These are phyloP conservation scores for Poeciliopsis occidentalis DNA, from an alignment of 2,113 vertebrate species.

Conservation along the genomic window DNA sequence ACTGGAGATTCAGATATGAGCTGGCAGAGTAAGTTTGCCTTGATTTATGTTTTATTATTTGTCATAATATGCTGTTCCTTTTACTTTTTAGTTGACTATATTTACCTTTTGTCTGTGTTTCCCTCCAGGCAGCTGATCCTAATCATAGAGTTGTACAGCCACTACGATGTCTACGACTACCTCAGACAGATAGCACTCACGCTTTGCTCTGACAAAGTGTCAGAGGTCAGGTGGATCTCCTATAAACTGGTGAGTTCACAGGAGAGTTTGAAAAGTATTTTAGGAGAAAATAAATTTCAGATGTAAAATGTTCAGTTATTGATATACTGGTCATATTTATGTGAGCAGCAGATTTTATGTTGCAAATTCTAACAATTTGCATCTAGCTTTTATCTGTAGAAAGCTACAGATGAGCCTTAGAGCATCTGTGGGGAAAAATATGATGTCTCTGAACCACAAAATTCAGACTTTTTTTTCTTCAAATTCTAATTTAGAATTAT, in stretches of 20 bases:
- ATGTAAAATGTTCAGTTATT: too few species aligned
- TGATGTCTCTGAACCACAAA: too few species aligned
- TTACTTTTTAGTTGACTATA: background rate
- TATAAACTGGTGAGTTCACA: conserved; percentile 89
- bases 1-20: conserved; percentile 98
- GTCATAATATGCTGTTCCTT: background rate
- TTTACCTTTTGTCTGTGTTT: background rate
- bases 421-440: too few species aligned
- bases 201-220: too few species aligned
- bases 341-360: too few species aligned
- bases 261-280: background rate
- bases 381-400: too few species aligned
- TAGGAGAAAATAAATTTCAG: background rate
- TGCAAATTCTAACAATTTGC: too few species aligned
- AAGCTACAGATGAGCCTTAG: too few species aligned
- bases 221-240: conserved; percentile 97
- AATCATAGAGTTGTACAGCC: conserved; percentile 94
- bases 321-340: too few species aligned
- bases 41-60: background rate
- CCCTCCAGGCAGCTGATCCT: conserved; percentile 91
- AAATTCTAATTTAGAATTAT: too few species aligned
- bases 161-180: conserved; percentile 95
- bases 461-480: too few species aligned
- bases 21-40: conserved; percentile 90
- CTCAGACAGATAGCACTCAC: conserved; percentile 93